Base-by-base conservation (phyloP, 2,888 invertebrate species). In the Chelonus formosanus region DNA sequence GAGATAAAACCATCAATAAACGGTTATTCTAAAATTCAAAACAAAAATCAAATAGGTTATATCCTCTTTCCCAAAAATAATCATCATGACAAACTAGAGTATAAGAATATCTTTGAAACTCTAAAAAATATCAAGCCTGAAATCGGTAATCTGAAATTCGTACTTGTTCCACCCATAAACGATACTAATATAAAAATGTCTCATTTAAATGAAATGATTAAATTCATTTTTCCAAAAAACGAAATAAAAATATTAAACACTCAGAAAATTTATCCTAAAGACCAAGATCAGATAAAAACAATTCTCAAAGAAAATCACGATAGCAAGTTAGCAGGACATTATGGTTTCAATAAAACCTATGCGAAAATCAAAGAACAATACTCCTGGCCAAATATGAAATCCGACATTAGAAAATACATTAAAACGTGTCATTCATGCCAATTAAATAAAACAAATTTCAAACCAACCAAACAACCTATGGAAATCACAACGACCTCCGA, bases 351-450 rank as follows among this genome's bases (percentile, higher is more conserved):
- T n/a, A n/a, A n/a, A n/a, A 57, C 56, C 34, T 55, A 63, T 8
- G 31, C 61, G 3, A 34, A 67, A 7, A 69, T 77, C 20, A 60
- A 67, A n/a, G 20, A 58, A n/a, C 20, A 61, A 3, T 76, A 71
- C 54, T 60, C 72, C 31, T 80, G 77, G 76, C 67, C 67, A 1
- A 63, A 63, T 0, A 67, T 67, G 63, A 68, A 57, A 45, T 45
- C 45, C 32, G 47, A 68, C 3, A 67, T 67, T 6, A 20, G 54
- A 6, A 45, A 68, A 5, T 63, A 61, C 32, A 48, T 68, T 3
- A 44, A 55, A 6, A 47, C 3, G 2, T 70, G 67, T 47, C 56
- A 64, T 5, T 65, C 58, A 32, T 67, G 66, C 34, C 63, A 67
- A 40, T 4, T 44, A 20, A 66, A 67, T 45, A 68, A 68, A 62